A percentile compares a stretch with the other conserved stretches of the same genome.
phyloP scores from a whole-genome alignment of 2,113 vertebrate species.

The Corapipo altera region DNA sequence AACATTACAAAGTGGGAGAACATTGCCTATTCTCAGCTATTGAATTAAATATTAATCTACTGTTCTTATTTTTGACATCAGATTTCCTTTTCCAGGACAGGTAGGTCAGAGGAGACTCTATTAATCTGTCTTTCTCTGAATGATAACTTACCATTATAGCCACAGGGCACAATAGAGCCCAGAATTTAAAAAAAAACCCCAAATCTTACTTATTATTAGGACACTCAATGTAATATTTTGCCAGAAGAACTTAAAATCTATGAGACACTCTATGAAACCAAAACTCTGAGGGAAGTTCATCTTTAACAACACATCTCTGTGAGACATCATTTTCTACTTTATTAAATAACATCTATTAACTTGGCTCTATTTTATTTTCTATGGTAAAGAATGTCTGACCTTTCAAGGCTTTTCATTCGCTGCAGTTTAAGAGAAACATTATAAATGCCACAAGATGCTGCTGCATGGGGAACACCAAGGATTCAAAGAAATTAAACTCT shows the following conservation, averaged over 20 bases:
- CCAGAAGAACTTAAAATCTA: background rate
- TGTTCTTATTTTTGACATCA: background rate
- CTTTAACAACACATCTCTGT: constrained; percentile 14
- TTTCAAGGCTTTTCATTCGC: constrained; percentile 60
- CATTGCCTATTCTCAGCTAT: background rate
- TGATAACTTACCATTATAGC: background rate
- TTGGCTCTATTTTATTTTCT: constrained; percentile 52
- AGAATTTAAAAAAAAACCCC: background rate
- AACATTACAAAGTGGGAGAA: background rate
- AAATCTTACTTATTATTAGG: background rate
- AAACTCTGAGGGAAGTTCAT: background rate
- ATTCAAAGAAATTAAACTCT: constrained; percentile 73
- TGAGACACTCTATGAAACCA: background rate
- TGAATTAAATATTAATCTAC: background rate
- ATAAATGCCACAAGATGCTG: constrained; percentile 68
- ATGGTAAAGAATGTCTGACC: constrained; percentile 67
- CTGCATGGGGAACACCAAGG: constrained; percentile 56
- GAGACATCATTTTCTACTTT: constrained; percentile 55
- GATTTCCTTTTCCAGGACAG: background rate
- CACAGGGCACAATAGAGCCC: background rate
- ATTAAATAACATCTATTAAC: constrained; percentile 62
- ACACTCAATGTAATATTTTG: background rate
- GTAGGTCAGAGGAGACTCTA: background rate
- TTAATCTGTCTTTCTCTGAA: background rate
- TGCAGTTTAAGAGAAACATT: constrained; percentile 60